Evolutionary conservation across 2,888 invertebrate genomes (phyloP).

Genomic region (Pollenia griseotomentosa): DNA sequence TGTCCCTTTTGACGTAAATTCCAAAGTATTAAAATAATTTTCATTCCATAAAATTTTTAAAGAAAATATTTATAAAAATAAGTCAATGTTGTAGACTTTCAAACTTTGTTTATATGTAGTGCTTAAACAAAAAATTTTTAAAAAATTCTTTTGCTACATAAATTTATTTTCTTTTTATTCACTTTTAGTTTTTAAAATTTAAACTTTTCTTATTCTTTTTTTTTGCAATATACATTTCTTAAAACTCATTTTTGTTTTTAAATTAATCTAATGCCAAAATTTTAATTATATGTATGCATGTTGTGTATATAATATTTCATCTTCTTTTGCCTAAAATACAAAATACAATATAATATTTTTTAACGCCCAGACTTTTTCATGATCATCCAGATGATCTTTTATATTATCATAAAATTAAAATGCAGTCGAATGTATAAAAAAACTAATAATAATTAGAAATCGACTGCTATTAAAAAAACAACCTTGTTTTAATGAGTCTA

Average conservation of each 20-base stretch:
- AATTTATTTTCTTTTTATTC: not conserved
- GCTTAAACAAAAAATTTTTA: not conserved
- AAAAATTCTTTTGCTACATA: not conserved
- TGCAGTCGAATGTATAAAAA: constrained; percentile 18
- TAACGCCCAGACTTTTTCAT: constrained; percentile 38
- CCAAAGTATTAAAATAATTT: constrained; percentile 9
- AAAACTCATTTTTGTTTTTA: not conserved
- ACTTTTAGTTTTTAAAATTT: constrained; percentile 4
- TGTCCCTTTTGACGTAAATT: no score
- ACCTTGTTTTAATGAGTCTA: constrained; percentile 59
- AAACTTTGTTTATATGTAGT: not conserved
- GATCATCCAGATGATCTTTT: constrained; percentile 35
- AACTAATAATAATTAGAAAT: constrained; percentile 33
- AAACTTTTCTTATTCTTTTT: not conserved
- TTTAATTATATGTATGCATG: constrained; percentile 1
- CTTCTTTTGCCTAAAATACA: constrained; percentile 57
- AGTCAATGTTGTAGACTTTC: not conserved
- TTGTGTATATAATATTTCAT: constrained; percentile 14
- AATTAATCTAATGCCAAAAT: constrained; percentile 29
- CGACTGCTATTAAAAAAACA: constrained; percentile 49
- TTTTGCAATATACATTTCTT: constrained; percentile 29
- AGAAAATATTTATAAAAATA: not conserved
- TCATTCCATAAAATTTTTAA: constrained; percentile 9
- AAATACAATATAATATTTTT: constrained; percentile 58
- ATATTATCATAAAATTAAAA: constrained; percentile 12